Evolutionary conservation across 2,888 invertebrate genomes (phyloP), one percentile per base, ranked within the genome.

Genomic region (Arenicola marina): DNA sequence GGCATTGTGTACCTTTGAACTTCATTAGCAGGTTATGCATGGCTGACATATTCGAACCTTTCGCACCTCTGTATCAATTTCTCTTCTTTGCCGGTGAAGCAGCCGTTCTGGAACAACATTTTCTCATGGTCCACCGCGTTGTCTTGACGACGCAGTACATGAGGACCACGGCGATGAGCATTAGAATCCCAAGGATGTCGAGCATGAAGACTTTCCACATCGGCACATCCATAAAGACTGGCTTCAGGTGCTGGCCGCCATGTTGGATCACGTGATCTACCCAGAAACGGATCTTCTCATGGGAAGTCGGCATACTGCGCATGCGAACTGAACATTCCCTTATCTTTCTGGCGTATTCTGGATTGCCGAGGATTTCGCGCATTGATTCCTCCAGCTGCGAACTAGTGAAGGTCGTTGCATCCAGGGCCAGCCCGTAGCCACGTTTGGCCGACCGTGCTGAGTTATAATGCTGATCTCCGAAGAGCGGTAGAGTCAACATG

Each of bases 381-480:
- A 57, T 57, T 4, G 24, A 4, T 15, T 44, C 46, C 4, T 48
- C 4, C 4, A 57, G 33, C 7, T 57, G 46, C 3, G 11, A 11
- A 4, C 15, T 4, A 7, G 44, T 48, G 31, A 57, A 57, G 7
- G 24, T 4, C 15, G 7, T 4, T 7, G 28, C 28, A 44, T 26
- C 29, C 15, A 57, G 33, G 11, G 4, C 15, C 18, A 48, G 7
- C 26, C 57, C 57, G n/a, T 15, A 57, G 7, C 46, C 46, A 4
- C n/a, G 4, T 7, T 15, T 24, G 3, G 4, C 31, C 4, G 29
- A 26, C 24, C 44, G 11, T 4, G 11, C 26, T 24, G 61, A 31
- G 33, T 61, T 61, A 33, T 56, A 61, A 2, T 3, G 2, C 33
- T 61, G 61, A n/a, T 61, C 61, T 7, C 54, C 54, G 32, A 56